Conservation (phyloP, 1,140 invertebrate species). For the Drosophila kanapiae region DNA sequence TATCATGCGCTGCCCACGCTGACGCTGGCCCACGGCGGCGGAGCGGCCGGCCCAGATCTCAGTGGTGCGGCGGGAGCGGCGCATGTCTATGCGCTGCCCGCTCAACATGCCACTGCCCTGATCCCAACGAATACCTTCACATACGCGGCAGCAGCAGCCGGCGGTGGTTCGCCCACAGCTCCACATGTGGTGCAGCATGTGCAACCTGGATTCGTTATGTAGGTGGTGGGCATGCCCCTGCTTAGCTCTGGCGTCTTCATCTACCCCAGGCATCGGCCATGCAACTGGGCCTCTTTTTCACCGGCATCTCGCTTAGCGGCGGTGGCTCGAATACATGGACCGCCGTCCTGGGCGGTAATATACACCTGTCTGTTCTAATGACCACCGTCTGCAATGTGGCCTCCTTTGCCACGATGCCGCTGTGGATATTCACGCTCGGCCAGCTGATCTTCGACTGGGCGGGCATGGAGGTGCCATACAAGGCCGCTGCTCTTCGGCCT, state of each 20-base stretch:
- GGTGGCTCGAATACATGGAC: constrained; percentile 99
- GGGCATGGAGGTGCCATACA: constrained; percentile 93
- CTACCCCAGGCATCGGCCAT: constrained; percentile 89
- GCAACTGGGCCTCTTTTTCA: constrained; percentile 95
- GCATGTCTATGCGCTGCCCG: constrained; percentile 76
- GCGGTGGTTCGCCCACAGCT: constrained; percentile 42
- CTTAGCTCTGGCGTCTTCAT: constrained; percentile 93
- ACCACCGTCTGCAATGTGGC: constrained; percentile 95
- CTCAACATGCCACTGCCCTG: constrained; percentile 75
- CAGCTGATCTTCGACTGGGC: constrained; percentile 90
- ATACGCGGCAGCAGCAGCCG: constrained; percentile 61
- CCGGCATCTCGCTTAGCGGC: constrained; percentile 95
- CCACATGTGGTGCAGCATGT: constrained; percentile 50
- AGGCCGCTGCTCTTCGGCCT: constrained; percentile 93
- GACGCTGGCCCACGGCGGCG: constrained; percentile 73
- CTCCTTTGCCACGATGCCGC: constrained; percentile 96
- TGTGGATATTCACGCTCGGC: constrained; percentile 98
- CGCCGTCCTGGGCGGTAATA: constrained; percentile 93
- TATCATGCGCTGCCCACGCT: constrained; percentile 84
- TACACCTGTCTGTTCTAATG: constrained; percentile 96
- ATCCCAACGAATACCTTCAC: constrained; percentile 83
- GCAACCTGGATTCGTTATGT: constrained; percentile 90
- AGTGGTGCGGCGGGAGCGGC: constrained; percentile 64
- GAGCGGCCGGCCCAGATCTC: constrained; percentile 69
- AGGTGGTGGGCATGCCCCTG: constrained; percentile 96